These are phyloP conservation scores for Amphilophus citrinellus DNA, from an alignment of 2,113 vertebrate species.

Conservation along the genomic window DNA sequence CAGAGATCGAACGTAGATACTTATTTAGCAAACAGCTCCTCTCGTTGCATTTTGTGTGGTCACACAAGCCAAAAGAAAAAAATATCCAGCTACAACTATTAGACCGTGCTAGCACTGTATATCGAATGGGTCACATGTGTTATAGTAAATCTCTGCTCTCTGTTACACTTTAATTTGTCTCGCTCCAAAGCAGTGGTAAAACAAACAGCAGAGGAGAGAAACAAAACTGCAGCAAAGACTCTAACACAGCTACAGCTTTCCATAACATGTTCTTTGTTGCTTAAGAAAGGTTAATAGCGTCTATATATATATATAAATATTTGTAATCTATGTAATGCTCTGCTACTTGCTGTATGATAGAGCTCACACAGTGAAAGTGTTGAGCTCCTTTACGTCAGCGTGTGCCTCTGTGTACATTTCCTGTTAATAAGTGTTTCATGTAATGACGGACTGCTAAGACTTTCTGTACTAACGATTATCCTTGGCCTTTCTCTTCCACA, in stretches of 20 bases:
- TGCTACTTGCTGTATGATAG: background rate
- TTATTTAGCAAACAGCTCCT: background rate
- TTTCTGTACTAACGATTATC: slow-evolving; percentile 58
- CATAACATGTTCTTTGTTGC: background rate
- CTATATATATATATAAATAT: background rate
- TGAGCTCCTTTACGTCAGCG: background rate
- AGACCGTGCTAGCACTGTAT: background rate
- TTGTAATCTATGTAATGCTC: background rate
- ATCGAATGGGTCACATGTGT: background rate
- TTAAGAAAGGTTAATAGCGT: slow-evolving; percentile 27
- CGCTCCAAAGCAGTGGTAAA: background rate
- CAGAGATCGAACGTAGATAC: background rate
- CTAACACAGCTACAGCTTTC: background rate
- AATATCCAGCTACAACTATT: fast-evolving
- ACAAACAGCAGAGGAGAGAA: too few relatives aligned
- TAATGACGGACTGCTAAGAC: slow-evolving; percentile 25
- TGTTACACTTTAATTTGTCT: background rate
- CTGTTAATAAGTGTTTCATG: slow-evolving; percentile 11
- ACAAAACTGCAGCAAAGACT: too few relatives aligned
- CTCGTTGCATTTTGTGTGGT: background rate
- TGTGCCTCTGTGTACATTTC: background rate
- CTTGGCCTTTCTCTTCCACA: slow-evolving; percentile 72
- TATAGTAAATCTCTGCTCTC: background rate
- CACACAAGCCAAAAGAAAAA: background rate
- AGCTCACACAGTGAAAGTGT: background rate